Percentiles rank a stretch among this genome's conserved stretches.
phyloP scores from a whole-genome alignment of 2,797 vertebrate species.

The Tauraco hartlaubi region DNA sequence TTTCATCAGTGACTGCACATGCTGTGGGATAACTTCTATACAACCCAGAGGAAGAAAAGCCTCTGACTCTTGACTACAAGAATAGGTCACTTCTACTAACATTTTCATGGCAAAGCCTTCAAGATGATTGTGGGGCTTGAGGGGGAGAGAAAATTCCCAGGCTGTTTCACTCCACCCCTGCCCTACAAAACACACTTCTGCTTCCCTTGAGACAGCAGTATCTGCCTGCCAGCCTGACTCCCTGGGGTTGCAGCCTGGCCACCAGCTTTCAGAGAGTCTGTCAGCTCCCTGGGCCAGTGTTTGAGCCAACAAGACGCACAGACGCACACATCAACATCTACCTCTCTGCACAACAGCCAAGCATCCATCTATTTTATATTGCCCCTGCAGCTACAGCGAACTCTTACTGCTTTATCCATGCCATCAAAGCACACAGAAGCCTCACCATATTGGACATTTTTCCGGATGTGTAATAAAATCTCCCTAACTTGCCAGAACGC shows the following conservation, averaged over 20 bases:
- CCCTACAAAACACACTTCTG: neutral
- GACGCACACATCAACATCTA: neutral
- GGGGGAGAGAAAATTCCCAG: neutral
- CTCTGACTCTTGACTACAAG: neutral
- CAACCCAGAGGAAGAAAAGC: neutral
- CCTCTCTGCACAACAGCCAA: neutral
- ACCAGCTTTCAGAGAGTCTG: neutral
- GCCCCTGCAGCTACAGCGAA: neutral
- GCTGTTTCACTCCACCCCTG: neutral
- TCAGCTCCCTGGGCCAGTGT: fast-evolving
- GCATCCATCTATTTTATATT: neutral
- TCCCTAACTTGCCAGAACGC: neutral
- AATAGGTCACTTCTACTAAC: neutral
- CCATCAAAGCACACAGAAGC: neutral
- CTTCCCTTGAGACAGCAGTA: neutral
- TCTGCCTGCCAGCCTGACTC: neutral
- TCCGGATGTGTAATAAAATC: neutral
- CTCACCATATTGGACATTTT: neutral
- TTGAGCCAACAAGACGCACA: neutral
- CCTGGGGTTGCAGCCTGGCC: fast-evolving
- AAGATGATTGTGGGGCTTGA: neutral
- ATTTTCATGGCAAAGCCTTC: neutral
- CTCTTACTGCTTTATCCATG: neutral
- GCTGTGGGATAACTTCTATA: neutral
- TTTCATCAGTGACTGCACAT: conserved; percentile 15